phyloP scores from a whole-genome alignment of 2,888 invertebrate species.

The Hipparchia sbordonii region DNA sequence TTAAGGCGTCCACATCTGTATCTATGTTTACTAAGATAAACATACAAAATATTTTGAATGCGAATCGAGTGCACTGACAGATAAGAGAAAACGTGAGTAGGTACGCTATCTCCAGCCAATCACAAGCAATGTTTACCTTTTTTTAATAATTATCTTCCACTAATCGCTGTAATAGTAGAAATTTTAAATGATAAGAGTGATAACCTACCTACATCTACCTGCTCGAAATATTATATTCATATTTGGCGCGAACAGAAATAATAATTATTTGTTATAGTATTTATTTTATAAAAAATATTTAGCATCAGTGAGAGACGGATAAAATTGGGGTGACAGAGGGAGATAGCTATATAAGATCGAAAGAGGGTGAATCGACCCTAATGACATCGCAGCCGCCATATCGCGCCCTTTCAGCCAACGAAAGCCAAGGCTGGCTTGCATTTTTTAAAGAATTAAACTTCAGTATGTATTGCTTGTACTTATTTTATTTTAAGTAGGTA shows the following conservation, averaged over 20 bases:
- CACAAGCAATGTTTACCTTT: constrained; percentile 39
- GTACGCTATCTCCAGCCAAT: constrained; percentile 43
- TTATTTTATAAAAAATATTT: constrained; percentile 32
- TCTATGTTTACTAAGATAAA: constrained; percentile 29
- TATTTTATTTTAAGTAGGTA: no score
- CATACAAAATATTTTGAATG: constrained; percentile 39
- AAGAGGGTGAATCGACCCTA: constrained; percentile 79
- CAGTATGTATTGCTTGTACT: no score
- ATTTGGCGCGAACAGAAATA: constrained; percentile 8
- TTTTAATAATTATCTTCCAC: constrained; percentile 42
- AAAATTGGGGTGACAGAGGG: constrained; percentile 67
- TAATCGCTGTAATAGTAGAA: constrained; percentile 40
- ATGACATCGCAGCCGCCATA: constrained; percentile 60
- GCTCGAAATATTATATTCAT: constrained; percentile 15
- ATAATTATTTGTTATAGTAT: constrained; percentile 16
- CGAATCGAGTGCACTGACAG: constrained; percentile 65
- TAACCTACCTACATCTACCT: constrained; percentile 5
- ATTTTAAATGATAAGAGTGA: constrained; percentile 27
- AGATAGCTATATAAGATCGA: constrained; percentile 61
- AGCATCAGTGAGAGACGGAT: constrained; percentile 57
- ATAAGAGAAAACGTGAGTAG: constrained; percentile 54
- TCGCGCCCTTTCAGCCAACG: constrained; percentile 49
- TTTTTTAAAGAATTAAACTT: no score
- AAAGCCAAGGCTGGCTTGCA: constrained; percentile 19
- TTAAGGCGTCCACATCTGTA: constrained; percentile 4